Conservation (phyloP, 1,140 invertebrate genomes). For the Drosophila bocqueti region DNA sequence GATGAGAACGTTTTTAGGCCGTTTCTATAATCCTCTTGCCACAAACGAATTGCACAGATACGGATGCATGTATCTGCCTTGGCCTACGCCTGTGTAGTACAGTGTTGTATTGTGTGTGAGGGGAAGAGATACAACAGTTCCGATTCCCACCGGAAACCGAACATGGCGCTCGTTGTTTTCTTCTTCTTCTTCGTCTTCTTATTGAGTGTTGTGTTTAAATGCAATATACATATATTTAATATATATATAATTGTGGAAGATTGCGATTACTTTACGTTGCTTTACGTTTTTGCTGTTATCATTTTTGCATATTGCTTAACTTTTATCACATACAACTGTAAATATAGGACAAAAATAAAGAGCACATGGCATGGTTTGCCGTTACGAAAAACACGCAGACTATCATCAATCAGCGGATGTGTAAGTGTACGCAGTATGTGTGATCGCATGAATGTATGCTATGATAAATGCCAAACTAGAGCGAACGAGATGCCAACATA, state of each 20-base stretch:
- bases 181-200: conserved; percentile 15
- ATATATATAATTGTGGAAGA: conserved; percentile 39
- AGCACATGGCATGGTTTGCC: conserved; percentile 22
- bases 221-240: conserved; percentile 11
- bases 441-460: conserved; percentile 53
- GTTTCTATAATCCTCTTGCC: conserved; percentile 64
- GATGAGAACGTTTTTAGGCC: conserved; percentile 80
- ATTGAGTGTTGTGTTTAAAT: conserved; percentile 11
- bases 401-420: conserved; percentile 33
- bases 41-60: conserved; percentile 51
- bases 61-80: conserved; percentile 44
- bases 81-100: conserved; percentile 24
- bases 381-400: conserved; percentile 58
- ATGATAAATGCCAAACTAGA: conserved; percentile 45
- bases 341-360: conserved; percentile 39
- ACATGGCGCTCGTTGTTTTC: conserved; percentile 32
- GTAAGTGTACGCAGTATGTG: conserved; percentile 25
- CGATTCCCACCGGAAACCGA: conserved; percentile 37
- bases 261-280: conserved; percentile 36
- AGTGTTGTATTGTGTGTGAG: conserved; percentile 22
- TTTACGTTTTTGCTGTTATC: conserved; percentile 31
- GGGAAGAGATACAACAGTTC: conserved; percentile 24
- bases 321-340: conserved; percentile 51
- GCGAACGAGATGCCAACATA: conserved; percentile 18
- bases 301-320: conserved; percentile 42